These are phyloP conservation scores for Amblyraja radiata DNA, from an alignment of 2,797 vertebrate genomes.

Conservation along the genomic window DNA sequence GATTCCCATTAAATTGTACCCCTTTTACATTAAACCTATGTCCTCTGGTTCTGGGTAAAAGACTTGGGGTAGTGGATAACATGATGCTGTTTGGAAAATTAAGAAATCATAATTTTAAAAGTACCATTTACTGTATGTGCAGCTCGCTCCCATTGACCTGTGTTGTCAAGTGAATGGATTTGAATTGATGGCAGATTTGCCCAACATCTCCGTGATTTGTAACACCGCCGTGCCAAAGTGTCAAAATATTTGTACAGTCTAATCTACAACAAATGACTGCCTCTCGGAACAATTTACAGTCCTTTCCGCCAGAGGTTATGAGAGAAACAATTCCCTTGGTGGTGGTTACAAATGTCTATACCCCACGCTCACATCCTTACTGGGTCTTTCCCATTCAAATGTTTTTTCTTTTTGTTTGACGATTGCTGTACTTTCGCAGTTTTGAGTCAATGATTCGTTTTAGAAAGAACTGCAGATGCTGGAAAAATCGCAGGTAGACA, in stretches of 20 bases:
- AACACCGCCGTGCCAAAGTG: not conserved
- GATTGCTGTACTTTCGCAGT: not conserved
- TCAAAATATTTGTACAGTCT: constrained; percentile 15
- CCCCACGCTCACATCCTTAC: too few species aligned
- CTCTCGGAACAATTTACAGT: not conserved
- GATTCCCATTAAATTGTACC: too few species aligned
- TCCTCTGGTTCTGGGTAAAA: too few species aligned
- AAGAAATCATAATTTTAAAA: not conserved
- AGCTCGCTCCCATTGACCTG: not conserved
- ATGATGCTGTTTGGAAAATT: not conserved
- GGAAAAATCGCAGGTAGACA: too few species aligned
- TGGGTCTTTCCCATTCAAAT: not conserved
- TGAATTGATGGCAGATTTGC: not conserved
- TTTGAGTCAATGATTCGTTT: not conserved
- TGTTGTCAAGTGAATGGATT: not conserved
- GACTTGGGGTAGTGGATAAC: too few species aligned
- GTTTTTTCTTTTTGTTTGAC: not conserved
- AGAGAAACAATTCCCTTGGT: not conserved
- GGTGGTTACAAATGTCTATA: not conserved
- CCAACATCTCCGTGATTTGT: not conserved
- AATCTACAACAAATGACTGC: not conserved
- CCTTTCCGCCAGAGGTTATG: not conserved
- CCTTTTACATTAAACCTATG: too few species aligned
- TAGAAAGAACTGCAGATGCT: too few species aligned
- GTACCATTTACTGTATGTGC: not conserved